Base-by-base conservation (phyloP, 2,888 invertebrate species). In the Zaprionus lineosus region DNA sequence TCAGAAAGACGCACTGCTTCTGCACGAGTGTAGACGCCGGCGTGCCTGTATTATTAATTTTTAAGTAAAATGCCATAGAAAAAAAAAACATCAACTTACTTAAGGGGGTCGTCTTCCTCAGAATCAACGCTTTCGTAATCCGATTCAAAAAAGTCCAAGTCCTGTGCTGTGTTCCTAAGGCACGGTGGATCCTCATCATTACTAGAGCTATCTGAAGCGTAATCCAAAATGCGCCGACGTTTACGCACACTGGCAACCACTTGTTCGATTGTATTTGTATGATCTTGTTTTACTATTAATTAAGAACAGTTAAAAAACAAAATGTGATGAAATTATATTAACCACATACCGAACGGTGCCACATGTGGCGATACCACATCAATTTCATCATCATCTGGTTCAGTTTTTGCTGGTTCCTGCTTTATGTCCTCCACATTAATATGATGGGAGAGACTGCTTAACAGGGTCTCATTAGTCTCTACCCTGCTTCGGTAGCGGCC, bases 11-110 rank as follows among this genome's bases (percentile, higher is more conserved):
- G 91, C 2, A 95, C 94, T 0, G 96, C 95, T 89, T 98, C 97
- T 84, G 98, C 96, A 0, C 95, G 95, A 0, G 97, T 97, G 88
- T 94, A 97, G 0, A 97, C 94, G 7, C 96, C 96, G 0, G 97
- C 96, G 87, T 95, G 95, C 90, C 97, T 97, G 90, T 39, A 90
- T 90, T 84, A 8, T 5, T 3, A 28, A 2, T 14, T 2, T 1
- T 18, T 26, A 0, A n/a, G 2, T 31, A 5, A 7, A 5, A 15
- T 5, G 26, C 24, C 16, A 9, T 4, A 4, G 1, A 6, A 0
- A 15, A 1, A 3, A 18, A 1, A 0, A 6, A 5, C 11, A 18
- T 4, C 3, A 1, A 26, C 56, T 61, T 43, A 95, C 95, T 94
- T 95, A 46, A 95, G 91, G 1, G 93, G 91, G 90, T 95, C 95